phyloP scores from a whole-genome alignment of 2,888 invertebrate genomes.

The Thereva nobilitata region DNA sequence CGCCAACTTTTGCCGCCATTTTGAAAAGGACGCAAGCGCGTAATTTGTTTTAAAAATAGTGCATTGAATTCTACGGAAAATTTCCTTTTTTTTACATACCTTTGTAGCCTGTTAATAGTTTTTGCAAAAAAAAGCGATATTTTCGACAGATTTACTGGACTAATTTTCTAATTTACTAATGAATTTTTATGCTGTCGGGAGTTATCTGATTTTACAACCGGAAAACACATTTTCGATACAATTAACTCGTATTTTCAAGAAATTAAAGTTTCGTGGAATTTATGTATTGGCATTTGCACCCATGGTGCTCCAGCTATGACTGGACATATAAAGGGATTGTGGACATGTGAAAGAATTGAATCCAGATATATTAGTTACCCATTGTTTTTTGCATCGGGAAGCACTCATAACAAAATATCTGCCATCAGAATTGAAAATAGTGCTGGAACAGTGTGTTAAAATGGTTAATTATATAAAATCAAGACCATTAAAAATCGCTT shows the following conservation, averaged over 20 bases:
- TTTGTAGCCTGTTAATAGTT: too few relatives aligned
- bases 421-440: slow-evolving; percentile 2
- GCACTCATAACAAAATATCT: slow-evolving; percentile 6
- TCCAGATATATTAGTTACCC: slow-evolving; percentile 2
- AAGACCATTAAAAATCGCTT: neutral
- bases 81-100: too few relatives aligned
- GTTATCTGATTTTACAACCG: slow-evolving; percentile 11
- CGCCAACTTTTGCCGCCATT: too few relatives aligned
- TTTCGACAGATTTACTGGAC: too few relatives aligned
- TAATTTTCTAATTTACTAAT: too few relatives aligned
- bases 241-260: slow-evolving; percentile 10
- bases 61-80: too few relatives aligned
- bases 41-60: too few relatives aligned
- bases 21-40: too few relatives aligned
- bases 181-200: neutral
- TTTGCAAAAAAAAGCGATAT: too few relatives aligned
- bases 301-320: neutral
- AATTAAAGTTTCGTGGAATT: slow-evolving; percentile 6
- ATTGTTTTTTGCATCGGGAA: slow-evolving; percentile 10
- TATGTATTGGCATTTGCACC: neutral
- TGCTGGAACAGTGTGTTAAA: slow-evolving; percentile 1
- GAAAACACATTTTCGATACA: slow-evolving; percentile 6
- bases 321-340: neutral
- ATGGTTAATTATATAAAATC: neutral
- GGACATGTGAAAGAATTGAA: too few relatives aligned